Evolutionary conservation across 2,113 vertebrate species (phyloP).

Genomic region (Vulpes vulpes): DNA sequence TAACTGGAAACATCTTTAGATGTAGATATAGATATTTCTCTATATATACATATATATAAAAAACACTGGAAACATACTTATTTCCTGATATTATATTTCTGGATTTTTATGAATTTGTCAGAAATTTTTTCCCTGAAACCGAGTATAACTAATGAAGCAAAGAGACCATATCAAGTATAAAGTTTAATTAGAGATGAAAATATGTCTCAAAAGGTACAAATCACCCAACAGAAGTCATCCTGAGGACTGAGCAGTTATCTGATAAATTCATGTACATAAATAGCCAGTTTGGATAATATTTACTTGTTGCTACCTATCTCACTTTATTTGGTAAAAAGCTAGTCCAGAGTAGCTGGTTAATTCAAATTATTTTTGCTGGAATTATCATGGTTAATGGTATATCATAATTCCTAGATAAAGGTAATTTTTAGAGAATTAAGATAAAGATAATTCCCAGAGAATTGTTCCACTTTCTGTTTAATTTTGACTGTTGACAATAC

Average conservation of each 20-base stretch:
- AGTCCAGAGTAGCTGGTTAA: not conserved
- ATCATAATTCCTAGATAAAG: not conserved
- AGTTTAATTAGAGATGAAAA: constrained; percentile 33
- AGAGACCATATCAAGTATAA: not conserved
- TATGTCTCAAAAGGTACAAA: not conserved
- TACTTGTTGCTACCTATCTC: not conserved
- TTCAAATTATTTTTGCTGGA: not conserved
- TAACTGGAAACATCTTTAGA: not conserved
- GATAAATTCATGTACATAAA: not conserved
- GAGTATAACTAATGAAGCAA: constrained; percentile 28
- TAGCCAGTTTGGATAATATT: not conserved
- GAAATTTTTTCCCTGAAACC: not conserved
- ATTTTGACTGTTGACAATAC: not conserved
- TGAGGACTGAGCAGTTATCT: not conserved
- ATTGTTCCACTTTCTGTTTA: not conserved
- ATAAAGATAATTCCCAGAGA: not conserved
- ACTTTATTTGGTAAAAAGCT: not conserved
- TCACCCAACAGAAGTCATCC: not conserved
- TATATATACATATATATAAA: not conserved
- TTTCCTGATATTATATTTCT: not conserved
- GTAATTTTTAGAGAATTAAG: not conserved
- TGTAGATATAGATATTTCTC: not conserved
- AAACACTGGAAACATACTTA: not conserved
- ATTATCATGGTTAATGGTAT: not conserved
- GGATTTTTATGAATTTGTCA: not conserved